Evolutionary conservation across 1,140 invertebrate species (phyloP).

Genomic region (Atopsyche davidsoni): DNA sequence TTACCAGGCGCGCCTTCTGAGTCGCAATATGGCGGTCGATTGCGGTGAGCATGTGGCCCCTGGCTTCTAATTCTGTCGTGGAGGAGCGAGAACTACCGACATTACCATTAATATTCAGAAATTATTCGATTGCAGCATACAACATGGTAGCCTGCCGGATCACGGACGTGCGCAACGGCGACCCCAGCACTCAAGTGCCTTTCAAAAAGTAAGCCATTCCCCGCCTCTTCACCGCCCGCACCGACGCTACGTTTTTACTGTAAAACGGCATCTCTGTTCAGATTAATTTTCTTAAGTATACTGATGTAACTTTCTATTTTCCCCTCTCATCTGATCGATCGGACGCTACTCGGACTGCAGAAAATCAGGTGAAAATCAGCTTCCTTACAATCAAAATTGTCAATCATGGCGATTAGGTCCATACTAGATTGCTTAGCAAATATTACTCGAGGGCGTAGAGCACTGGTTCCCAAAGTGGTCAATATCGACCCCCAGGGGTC

Average conservation of each 20-base stretch:
- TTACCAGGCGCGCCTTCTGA: constrained; percentile 23
- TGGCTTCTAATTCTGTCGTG: constrained; percentile 17
- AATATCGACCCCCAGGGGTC: no score
- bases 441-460: no score
- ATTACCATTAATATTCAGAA: constrained; percentile 57
- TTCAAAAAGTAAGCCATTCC: constrained; percentile 85
- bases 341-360: constrained; percentile 20
- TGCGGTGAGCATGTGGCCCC: constrained; percentile 30
- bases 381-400: no score
- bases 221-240: constrained; percentile 1
- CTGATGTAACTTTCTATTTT: neutral
- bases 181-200: constrained; percentile 89
- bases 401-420: no score
- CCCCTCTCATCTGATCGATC: constrained; percentile 1
- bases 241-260: no score
- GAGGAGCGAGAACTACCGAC: constrained; percentile 31
- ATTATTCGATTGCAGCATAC: constrained; percentile 81
- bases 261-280: no score
- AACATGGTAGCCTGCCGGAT: constrained; percentile 95
- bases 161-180: constrained; percentile 84
- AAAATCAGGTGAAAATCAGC: constrained; percentile 25
- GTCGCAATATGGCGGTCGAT: constrained; percentile 31
- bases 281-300: no score
- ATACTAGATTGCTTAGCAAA: no score
- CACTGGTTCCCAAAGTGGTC: no score